Evolutionary conservation across 2,888 invertebrate species (phyloP), one percentile per base, ranked within the genome.

Genomic region (Danaus chrysippus): DNA sequence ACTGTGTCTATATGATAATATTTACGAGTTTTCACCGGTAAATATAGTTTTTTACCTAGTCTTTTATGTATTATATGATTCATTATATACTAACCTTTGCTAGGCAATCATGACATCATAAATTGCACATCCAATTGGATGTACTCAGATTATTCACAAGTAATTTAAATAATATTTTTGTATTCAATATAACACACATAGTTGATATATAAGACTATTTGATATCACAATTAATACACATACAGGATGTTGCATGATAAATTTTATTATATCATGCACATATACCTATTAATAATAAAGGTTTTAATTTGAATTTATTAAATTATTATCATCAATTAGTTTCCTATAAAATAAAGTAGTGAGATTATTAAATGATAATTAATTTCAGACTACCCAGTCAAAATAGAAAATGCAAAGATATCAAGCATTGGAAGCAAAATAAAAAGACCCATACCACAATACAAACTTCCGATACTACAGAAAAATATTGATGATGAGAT

Each of bases 401-500:
- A 73, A 17, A 54, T 71, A 62, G 42, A 71, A 46, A 76, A 73
- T 62, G 63, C 75, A 10, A 78, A 77, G 68, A 67, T 83, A 10
- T 77, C 78, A 10, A 81, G 78, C 71, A 70, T 82, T 42, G 84
- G 83, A 12, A 65, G 62, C 1, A 81, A 77, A 68, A 68, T 73
- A 0, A 79, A 76, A 64, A 79, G 68, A 58, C 59, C 59, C 42
- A 44, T 53, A n/a, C 74, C 69, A 41, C 76, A 77, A 59, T 80
- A 80, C 61, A 82, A 79, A 73, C 59, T 76, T 41, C 73, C 76
- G 49, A 68, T 70, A 9, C 63, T 82, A 41, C 73, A 75, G 53
- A 83, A 78, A 58, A 78, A 80, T 54, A 80, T 82, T 0, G 86
- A 88, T 71, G 87, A 88, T 58, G 71, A 76, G 8, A 78, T 86